phyloP scores from a whole-genome alignment of 2,113 vertebrate species.

The Seriola aureovittata region DNA sequence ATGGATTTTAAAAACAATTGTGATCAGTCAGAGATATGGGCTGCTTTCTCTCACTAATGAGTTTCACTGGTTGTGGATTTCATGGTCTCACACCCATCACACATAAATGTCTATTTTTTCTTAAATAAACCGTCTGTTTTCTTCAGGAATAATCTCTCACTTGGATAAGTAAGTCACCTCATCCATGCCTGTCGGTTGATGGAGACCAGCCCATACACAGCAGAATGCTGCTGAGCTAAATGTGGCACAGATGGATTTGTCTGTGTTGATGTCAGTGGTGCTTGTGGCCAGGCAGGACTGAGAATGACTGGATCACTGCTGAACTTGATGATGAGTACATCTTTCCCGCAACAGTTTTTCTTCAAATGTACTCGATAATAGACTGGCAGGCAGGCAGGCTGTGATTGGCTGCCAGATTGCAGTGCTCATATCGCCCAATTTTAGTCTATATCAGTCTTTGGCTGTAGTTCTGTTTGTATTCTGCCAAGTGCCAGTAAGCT shows the following conservation, averaged over 20 bases:
- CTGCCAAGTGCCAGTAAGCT: background rate
- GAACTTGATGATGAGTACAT: background rate
- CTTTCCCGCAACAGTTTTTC: conserved; percentile 8
- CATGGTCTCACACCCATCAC: too few species aligned
- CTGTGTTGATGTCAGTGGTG: background rate
- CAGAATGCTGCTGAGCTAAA: background rate
- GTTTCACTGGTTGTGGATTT: too few species aligned
- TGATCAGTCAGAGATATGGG: too few species aligned
- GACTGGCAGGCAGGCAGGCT: background rate
- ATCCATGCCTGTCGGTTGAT: background rate
- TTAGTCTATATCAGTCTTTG: conserved; percentile 12
- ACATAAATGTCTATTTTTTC: too few species aligned
- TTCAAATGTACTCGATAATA: background rate
- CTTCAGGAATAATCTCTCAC: background rate
- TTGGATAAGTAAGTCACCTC: background rate
- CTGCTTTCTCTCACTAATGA: background rate
- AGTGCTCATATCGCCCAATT: background rate
- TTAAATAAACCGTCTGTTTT: background rate
- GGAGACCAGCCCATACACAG: too few species aligned
- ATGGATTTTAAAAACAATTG: too few species aligned
- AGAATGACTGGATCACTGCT: conserved; percentile 10
- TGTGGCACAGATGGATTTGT: background rate
- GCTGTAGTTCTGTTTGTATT: background rate
- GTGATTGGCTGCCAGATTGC: conserved; percentile 3
- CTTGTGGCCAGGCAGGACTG: background rate